These are phyloP conservation scores for Hylia prasina DNA, from an alignment of 2,113 vertebrate genomes.

Conservation along the genomic window DNA sequence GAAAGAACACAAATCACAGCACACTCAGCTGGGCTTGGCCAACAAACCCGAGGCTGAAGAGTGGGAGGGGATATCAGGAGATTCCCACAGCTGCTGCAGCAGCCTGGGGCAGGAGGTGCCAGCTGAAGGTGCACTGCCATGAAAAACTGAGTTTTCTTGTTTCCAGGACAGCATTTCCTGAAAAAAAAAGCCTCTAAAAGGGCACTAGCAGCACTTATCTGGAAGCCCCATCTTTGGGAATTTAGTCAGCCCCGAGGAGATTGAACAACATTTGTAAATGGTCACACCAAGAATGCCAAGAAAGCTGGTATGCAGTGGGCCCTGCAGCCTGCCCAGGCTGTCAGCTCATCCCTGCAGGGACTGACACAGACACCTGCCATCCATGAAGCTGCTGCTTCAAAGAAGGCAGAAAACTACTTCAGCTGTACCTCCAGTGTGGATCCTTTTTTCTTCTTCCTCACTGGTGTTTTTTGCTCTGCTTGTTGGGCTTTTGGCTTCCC, in stretches of 20 bases:
- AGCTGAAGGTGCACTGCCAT: not conserved
- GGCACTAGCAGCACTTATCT: not conserved
- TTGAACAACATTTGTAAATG: not conserved
- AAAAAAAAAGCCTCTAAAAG: not conserved
- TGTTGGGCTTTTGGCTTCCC: not conserved
- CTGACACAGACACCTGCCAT: not conserved
- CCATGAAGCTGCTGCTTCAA: not conserved
- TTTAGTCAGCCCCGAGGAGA: not conserved
- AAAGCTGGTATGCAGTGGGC: not conserved
- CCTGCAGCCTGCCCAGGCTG: not conserved
- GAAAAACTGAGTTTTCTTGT: not conserved
- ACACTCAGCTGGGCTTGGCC: not conserved
- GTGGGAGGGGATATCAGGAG: not conserved
- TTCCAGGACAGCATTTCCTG: not conserved
- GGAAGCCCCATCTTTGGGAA: not conserved
- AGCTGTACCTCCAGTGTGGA: not conserved
- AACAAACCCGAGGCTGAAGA: not conserved
- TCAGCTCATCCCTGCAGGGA: not conserved
- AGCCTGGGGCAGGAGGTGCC: not conserved
- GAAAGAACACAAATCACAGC: not conserved
- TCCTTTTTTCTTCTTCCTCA: not conserved
- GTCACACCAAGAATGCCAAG: not conserved
- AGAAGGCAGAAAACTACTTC: too few relatives aligned
- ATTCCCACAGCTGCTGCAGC: not conserved
- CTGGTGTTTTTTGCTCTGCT: not conserved